Percentiles rank a stretch among this genome's conserved stretches.
Evolutionary conservation across 2,113 vertebrate species (phyloP).

Genomic region (Narcine bancroftii): DNA sequence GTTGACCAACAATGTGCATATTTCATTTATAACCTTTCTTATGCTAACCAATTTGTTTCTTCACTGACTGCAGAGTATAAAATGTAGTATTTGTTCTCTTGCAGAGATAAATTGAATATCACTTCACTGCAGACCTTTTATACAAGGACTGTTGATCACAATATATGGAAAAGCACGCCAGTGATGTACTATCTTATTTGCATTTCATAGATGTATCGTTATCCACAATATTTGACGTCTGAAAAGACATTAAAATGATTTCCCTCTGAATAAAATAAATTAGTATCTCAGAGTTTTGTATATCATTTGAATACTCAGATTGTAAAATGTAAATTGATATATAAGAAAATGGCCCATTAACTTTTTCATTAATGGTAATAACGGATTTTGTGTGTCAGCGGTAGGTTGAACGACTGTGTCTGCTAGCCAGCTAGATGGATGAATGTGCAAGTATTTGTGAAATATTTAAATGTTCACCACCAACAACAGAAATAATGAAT

Average conservation of each 20-base stretch:
- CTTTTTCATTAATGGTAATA: constrained; percentile 99
- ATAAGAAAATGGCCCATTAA: constrained; percentile 99
- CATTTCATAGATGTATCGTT: constrained; percentile 92
- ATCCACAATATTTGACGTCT: constrained; percentile 96
- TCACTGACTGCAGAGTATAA: constrained; percentile 26
- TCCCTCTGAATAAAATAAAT: constrained; percentile 77
- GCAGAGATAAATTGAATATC: constrained; percentile 44
- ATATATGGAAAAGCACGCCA: constrained; percentile 55
- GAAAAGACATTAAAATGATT: constrained; percentile 99
- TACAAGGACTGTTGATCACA: constrained; percentile 84
- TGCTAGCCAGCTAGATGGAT: constrained; percentile 59
- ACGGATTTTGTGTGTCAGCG: constrained; percentile 84
- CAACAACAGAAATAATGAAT: constrained; percentile 15
- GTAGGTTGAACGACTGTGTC: constrained; percentile 61
- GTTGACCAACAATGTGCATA: not conserved
- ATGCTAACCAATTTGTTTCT: constrained; percentile 15
- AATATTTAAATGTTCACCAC: constrained; percentile 18
- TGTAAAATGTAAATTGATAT: constrained; percentile 99
- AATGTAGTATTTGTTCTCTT: constrained; percentile 31
- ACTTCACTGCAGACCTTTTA: constrained; percentile 66
- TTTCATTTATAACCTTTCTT: not conserved
- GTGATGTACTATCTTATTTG: constrained; percentile 74
- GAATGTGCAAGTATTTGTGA: constrained; percentile 44
- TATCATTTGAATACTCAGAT: constrained; percentile 95
- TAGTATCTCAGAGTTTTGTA: constrained; percentile 79